Conservation (phyloP, 1,140 invertebrate genomes). For the Medauroidea extradentata region DNA sequence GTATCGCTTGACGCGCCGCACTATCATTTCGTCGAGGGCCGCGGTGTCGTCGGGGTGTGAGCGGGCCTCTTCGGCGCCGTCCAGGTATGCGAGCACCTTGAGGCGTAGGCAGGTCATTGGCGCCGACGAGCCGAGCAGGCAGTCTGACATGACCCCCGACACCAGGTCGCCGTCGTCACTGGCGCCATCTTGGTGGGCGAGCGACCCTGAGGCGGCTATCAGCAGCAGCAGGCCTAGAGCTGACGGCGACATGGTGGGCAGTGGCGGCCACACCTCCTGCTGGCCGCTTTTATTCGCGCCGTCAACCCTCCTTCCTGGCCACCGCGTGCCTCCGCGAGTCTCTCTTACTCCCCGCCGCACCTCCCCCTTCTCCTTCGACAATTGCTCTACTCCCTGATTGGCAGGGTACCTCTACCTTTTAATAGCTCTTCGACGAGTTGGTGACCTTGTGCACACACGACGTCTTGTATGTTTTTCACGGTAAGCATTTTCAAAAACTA, state of each 20-base stretch:
- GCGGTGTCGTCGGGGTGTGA: conserved; percentile 33
- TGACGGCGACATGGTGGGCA: background rate
- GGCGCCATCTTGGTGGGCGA: too few relatives aligned
- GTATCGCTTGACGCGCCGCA: conserved; percentile 62
- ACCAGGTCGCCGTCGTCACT: conserved; percentile 58
- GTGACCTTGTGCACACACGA: too few relatives aligned
- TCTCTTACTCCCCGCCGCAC: too few relatives aligned
- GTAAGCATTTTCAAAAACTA: too few relatives aligned
- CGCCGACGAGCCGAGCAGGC: conserved; percentile 46
- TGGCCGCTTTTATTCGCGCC: conserved; percentile 1
- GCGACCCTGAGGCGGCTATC: too few relatives aligned
- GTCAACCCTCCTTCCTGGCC: too few relatives aligned
- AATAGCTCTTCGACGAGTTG: too few relatives aligned
- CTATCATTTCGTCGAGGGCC: conserved; percentile 67
- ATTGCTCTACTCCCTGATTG: too few relatives aligned
- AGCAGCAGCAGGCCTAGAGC: background rate
- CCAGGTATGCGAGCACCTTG: conserved; percentile 66
- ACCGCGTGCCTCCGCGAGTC: too few relatives aligned
- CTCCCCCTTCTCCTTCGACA: too few relatives aligned
- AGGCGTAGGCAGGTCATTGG: conserved; percentile 65
- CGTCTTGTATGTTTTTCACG: too few relatives aligned
- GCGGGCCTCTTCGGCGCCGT: conserved; percentile 42
- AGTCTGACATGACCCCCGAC: conserved; percentile 63
- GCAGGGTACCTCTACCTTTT: too few relatives aligned
- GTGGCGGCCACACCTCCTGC: conserved; percentile 11